Percentiles rank a stretch among this genome's conserved stretches.
Conservation (phyloP, 35 echinoderm and acorn worm genomes). For the Ophiothrix spiculata region DNA sequence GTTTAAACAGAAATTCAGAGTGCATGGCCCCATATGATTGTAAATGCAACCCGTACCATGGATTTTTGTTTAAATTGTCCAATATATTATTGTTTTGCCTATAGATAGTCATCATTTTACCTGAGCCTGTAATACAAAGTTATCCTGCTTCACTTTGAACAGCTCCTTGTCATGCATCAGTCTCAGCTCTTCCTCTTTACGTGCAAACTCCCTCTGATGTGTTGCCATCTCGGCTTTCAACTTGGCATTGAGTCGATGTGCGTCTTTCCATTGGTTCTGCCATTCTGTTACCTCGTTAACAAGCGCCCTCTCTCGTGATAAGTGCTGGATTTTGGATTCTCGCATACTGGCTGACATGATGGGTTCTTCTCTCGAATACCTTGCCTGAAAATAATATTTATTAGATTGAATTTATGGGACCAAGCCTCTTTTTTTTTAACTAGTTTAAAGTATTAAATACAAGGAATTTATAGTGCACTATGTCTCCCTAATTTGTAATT, state of each 20-base stretch:
- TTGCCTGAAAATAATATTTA: slow-evolving; percentile 13
- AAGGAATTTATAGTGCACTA: no score
- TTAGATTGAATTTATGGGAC: no score
- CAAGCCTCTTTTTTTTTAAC: no score
- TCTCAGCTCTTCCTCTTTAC: slow-evolving; percentile 67
- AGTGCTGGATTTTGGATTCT: slow-evolving; percentile 59
- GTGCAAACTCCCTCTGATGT: slow-evolving; percentile 54
- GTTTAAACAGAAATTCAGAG: no score
- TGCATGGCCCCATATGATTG: no score
- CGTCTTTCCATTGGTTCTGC: slow-evolving; percentile 98
- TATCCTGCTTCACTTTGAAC: slow-evolving; percentile 88
- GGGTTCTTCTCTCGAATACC: slow-evolving; percentile 60
- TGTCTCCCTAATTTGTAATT: no score
- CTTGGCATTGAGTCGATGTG: slow-evolving; percentile 77
- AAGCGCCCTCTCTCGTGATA: slow-evolving; percentile 93
- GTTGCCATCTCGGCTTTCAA: slow-evolving; percentile 81
- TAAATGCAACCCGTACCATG: no score
- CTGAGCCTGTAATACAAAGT: slow-evolving; percentile 82
- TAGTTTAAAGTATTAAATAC: no score
- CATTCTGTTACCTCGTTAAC: slow-evolving; percentile 88
- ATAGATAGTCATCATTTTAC: slow-evolving; percentile 39
- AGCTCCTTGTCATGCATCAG: slow-evolving; percentile 83
- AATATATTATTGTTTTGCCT: no score
- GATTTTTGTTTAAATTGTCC: no score
- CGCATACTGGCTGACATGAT: slow-evolving; percentile 62